phyloP scores from a whole-genome alignment of 2,797 vertebrate genomes.

The Ctenopoma multispine region DNA sequence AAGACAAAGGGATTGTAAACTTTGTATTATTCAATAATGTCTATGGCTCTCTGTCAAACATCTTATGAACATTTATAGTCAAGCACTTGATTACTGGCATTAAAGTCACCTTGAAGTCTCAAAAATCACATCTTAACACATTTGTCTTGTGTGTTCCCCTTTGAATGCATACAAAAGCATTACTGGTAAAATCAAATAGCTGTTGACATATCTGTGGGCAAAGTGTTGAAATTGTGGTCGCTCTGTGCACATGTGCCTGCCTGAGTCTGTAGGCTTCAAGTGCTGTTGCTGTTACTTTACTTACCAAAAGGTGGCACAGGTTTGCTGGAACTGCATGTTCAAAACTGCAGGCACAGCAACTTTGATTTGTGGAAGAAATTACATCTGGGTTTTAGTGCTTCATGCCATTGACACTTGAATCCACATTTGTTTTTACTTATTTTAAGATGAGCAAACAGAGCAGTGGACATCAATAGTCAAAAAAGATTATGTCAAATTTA shows the following conservation, averaged over 20 bases:
- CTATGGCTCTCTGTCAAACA: not conserved
- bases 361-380: conserved; percentile 4
- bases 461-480: not conserved
- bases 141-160: no score
- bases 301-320: conserved; percentile 45
- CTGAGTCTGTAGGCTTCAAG: not conserved
- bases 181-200: no score
- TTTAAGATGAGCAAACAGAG: conserved; percentile 3
- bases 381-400: not conserved
- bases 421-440: conserved; percentile 4
- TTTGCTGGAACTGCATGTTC: conserved; percentile 7
- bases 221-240: not conserved
- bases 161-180: not conserved
- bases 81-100: not conserved
- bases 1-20: conserved; percentile 27
- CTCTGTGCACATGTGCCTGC: not conserved
- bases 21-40: not conserved
- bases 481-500: conserved; percentile 6
- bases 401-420: not conserved
- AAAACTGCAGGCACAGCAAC: not conserved
- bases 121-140: no score
- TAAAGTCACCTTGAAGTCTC: not conserved
- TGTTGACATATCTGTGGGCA: not conserved
- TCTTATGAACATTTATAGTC: no score
- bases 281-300: not conserved